Evolutionary conservation across 2,113 vertebrate genomes (phyloP).

Genomic region (Opisthocomus hoazin): DNA sequence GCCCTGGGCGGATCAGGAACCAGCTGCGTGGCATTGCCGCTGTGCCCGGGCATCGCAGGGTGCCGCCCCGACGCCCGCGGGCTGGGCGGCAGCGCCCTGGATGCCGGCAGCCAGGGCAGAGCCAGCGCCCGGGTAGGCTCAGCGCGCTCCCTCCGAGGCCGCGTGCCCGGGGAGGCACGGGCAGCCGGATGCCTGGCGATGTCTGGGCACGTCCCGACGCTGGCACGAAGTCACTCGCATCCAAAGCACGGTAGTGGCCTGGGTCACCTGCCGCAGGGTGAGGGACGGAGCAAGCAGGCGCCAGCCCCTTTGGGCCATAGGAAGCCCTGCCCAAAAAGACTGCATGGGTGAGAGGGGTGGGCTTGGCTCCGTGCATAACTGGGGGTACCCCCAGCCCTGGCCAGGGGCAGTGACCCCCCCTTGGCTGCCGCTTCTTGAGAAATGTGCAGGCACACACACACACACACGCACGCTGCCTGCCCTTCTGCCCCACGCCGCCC

Average conservation of each 20-base stretch:
- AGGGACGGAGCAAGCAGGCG: background rate
- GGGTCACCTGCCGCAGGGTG: accelerated
- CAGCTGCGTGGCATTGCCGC: background rate
- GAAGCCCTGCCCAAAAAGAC: background rate
- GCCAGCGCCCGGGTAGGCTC: accelerated
- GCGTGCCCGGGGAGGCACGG: accelerated
- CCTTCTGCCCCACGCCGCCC: too few species aligned
- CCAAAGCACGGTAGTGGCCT: background rate
- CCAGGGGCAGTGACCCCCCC: background rate
- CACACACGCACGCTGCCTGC: background rate
- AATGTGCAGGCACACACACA: background rate
- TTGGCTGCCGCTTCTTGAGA: background rate
- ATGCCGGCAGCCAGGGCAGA: background rate
- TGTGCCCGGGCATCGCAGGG: background rate
- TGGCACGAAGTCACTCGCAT: background rate
- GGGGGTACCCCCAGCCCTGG: background rate
- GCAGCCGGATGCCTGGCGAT: background rate
- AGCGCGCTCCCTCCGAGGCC: accelerated
- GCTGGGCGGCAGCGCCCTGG: background rate
- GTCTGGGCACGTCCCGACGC: background rate
- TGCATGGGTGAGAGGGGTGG: accelerated
- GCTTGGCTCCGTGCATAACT: background rate
- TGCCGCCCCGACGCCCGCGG: background rate
- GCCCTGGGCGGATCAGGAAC: background rate
- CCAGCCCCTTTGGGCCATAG: background rate